These are phyloP conservation scores for Drosophila gaucha DNA, from an alignment of 2,888 invertebrate species.

Conservation along the genomic window DNA sequence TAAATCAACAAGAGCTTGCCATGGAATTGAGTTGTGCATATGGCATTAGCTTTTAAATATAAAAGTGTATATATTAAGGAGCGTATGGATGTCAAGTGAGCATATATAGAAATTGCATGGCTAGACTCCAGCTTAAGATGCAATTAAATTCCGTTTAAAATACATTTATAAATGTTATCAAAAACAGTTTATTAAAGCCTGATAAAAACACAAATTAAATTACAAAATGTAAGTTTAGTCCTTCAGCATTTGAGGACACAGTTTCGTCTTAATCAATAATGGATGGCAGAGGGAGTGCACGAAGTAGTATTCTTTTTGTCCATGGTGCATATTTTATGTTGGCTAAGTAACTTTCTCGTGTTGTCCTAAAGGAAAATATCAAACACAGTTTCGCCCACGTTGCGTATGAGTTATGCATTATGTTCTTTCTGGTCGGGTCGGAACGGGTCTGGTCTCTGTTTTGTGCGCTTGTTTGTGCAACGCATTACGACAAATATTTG, in stretches of 20 bases:
- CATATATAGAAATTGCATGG: neutral
- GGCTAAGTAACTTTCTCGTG: slow-evolving; percentile 43
- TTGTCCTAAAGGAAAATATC: slow-evolving; percentile 45
- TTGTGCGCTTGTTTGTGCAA: slow-evolving; percentile 57
- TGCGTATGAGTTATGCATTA: slow-evolving; percentile 61
- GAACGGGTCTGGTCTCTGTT: slow-evolving; percentile 22
- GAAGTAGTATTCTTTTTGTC: slow-evolving; percentile 22
- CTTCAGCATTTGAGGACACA: neutral
- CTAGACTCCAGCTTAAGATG: neutral
- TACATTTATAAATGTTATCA: neutral
- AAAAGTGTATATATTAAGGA: neutral
- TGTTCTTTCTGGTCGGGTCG: slow-evolving; percentile 24
- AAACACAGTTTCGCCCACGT: slow-evolving; percentile 47
- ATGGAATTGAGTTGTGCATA: slow-evolving; percentile 72
- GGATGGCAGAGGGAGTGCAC: slow-evolving; percentile 5
- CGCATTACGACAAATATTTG: slow-evolving; percentile 73
- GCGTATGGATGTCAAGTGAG: slow-evolving; percentile 9
- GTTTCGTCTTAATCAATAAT: slow-evolving; percentile 31
- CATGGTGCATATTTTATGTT: slow-evolving; percentile 45
- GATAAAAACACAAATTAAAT: slow-evolving; percentile 1
- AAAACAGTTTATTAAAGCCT: neutral
- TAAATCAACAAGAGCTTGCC: slow-evolving; percentile 66
- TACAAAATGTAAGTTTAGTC: neutral
- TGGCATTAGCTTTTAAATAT: slow-evolving; percentile 64
- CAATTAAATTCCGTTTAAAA: neutral